Evolutionary conservation across 2,888 invertebrate genomes (phyloP).

Genomic region (Drosophila prostipennis): DNA sequence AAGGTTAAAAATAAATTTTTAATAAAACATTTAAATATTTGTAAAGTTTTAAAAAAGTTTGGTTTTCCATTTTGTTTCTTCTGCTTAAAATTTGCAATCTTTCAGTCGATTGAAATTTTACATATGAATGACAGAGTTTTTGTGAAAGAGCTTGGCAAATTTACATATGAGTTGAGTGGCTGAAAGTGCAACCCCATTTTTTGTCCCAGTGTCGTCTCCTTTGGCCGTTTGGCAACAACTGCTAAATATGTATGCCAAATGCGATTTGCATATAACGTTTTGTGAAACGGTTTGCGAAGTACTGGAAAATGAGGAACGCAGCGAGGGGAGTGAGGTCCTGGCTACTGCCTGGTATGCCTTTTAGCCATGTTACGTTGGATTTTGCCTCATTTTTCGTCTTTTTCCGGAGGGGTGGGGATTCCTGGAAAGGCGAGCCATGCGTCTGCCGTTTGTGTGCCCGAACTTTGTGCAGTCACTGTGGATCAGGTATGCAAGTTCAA

Average conservation of each 20-base stretch:
- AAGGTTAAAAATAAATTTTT: too few species aligned
- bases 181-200: not conserved
- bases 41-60: too few species aligned
- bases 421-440: slow-evolving; percentile 21
- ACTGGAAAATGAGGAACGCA: slow-evolving; percentile 19
- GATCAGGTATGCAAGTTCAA: slow-evolving; percentile 50
- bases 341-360: slow-evolving; percentile 66
- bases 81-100: too few species aligned
- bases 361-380: slow-evolving; percentile 54
- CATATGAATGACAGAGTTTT: not conserved
- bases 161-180: not conserved
- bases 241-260: slow-evolving; percentile 75
- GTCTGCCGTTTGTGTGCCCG: slow-evolving; percentile 17
- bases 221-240: slow-evolving; percentile 57
- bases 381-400: slow-evolving; percentile 35
- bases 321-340: slow-evolving; percentile 1
- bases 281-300: slow-evolving; percentile 38
- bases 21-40: too few species aligned
- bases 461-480: slow-evolving; percentile 47
- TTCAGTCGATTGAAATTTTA: not conserved
- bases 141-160: not conserved
- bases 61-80: too few species aligned
- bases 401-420: slow-evolving; percentile 8
- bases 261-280: slow-evolving; percentile 77
- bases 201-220: slow-evolving; percentile 17